These are phyloP conservation scores for Pocillopora grandis DNA, from an alignment of 92 coral and sea anemone species.

Conservation along the genomic window DNA sequence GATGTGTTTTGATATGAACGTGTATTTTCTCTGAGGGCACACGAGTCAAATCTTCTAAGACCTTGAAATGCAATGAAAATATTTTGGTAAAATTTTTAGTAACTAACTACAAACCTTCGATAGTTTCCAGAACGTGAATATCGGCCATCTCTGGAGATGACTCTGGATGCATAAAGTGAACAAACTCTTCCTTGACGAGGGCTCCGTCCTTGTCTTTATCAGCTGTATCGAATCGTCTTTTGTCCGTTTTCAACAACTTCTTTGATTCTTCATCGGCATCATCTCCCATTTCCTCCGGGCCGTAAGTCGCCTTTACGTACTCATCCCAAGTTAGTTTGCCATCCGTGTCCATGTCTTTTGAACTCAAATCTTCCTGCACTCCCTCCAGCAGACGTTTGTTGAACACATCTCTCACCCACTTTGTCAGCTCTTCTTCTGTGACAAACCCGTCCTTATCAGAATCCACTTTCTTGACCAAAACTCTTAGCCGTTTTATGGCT, in stretches of 20 bases:
- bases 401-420: conserved; percentile 89
- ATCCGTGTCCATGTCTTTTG: conserved; percentile 79
- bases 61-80: not conserved
- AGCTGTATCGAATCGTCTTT: conserved; percentile 85
- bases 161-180: conserved; percentile 86
- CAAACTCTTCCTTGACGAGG: conserved; percentile 67
- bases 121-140: conserved; percentile 82
- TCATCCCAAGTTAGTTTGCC: conserved; percentile 88
- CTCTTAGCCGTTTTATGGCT: conserved; percentile 78
- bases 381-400: conserved; percentile 74
- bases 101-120: conserved; percentile 72
- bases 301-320: conserved; percentile 78
- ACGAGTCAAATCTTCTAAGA: not conserved
- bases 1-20: not conserved
- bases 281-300: conserved; percentile 53
- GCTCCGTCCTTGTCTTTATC: conserved; percentile 86
- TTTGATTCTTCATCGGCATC: conserved; percentile 79
- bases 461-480: conserved; percentile 75
- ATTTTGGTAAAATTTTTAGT: not conserved
- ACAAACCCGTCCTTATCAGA: conserved; percentile 76
- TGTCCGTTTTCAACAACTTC: conserved; percentile 71
- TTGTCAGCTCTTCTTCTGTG: conserved; percentile 80
- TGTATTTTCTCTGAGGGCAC: not conserved
- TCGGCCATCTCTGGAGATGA: conserved; percentile 93
- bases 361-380: conserved; percentile 72